Evolutionary conservation across 2,113 vertebrate species (phyloP).

Genomic region (Agelaius phoeniceus): DNA sequence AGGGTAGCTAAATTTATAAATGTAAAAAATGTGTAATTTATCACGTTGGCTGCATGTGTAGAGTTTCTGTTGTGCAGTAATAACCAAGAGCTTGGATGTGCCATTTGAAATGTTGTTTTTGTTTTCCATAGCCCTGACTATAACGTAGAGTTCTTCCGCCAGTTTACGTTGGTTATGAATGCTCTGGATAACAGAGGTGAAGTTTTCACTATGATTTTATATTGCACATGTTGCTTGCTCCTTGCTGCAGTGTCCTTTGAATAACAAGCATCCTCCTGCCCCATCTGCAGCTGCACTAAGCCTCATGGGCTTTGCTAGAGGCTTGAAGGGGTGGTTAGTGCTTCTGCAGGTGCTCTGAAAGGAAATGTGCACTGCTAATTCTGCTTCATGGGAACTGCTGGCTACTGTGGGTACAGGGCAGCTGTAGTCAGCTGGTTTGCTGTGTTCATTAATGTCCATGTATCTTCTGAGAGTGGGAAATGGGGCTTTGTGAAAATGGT

Average conservation of each 20-base stretch:
- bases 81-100: neutral
- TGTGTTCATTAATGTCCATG: fast-evolving
- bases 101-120: constrained; percentile 45
- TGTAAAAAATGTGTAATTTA: neutral
- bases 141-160: constrained; percentile 96
- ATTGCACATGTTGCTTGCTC: neutral
- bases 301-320: neutral
- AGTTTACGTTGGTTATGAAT: constrained; percentile 97
- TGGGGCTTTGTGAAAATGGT: neutral
- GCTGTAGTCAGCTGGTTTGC: neutral
- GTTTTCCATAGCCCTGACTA: constrained; percentile 88
- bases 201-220: neutral
- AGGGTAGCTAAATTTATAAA: neutral
- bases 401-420: neutral
- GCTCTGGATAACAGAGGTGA: constrained; percentile 98
- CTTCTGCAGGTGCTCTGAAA: neutral
- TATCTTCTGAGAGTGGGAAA: neutral
- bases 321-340: neutral
- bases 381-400: neutral
- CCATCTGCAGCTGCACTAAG: neutral
- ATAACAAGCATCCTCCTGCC: neutral
- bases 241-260: neutral
- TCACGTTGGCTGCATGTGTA: neutral
- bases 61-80: neutral
- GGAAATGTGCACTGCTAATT: neutral